Evolutionary conservation across 2,797 vertebrate genomes (phyloP).

Genomic region (Euthynnus affinis): DNA sequence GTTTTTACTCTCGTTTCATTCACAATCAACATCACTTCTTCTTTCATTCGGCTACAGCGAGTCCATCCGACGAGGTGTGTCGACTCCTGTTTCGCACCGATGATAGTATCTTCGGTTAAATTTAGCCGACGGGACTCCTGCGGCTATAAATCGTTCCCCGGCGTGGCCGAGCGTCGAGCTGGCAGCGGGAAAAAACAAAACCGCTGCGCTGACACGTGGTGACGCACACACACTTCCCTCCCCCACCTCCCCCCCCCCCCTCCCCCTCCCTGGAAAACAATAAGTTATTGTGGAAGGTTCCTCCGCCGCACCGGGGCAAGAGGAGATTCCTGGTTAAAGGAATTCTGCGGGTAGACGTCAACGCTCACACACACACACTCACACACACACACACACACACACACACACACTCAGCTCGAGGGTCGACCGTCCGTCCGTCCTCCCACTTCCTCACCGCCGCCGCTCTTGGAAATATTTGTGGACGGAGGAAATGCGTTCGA

Average conservation of each 20-base stretch:
- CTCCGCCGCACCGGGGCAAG: slow-evolving; percentile 61
- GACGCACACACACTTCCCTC: slow-evolving; percentile 82
- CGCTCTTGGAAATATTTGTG: slow-evolving; percentile 71
- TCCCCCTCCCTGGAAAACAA: too few relatives aligned
- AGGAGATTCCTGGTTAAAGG: slow-evolving; percentile 60
- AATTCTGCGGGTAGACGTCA: slow-evolving; percentile 38
- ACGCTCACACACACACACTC: slow-evolving; percentile 32
- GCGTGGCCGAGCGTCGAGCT: not conserved
- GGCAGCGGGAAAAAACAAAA: slow-evolving; percentile 64
- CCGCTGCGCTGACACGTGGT: slow-evolving; percentile 50
- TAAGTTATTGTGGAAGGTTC: slow-evolving; percentile 78
- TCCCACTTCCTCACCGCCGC: slow-evolving; percentile 62
- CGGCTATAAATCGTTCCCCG: slow-evolving; percentile 38
- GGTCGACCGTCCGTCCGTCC: slow-evolving; percentile 29
- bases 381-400: too few relatives aligned
- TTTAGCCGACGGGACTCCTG: slow-evolving; percentile 16
- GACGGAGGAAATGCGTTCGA: slow-evolving; percentile 62
- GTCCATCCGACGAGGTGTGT: too few relatives aligned
- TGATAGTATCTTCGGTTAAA: slow-evolving; percentile 21
- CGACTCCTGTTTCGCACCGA: too few relatives aligned
- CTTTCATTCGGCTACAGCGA: too few relatives aligned
- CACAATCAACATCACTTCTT: too few relatives aligned
- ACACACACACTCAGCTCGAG: too few relatives aligned
- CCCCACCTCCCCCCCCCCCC: too few relatives aligned
- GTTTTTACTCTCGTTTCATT: too few relatives aligned